Evolutionary conservation across 2,888 invertebrate species (phyloP), one percentile per base, ranked within the genome.

Genomic region (Cartodere bifasciata): DNA sequence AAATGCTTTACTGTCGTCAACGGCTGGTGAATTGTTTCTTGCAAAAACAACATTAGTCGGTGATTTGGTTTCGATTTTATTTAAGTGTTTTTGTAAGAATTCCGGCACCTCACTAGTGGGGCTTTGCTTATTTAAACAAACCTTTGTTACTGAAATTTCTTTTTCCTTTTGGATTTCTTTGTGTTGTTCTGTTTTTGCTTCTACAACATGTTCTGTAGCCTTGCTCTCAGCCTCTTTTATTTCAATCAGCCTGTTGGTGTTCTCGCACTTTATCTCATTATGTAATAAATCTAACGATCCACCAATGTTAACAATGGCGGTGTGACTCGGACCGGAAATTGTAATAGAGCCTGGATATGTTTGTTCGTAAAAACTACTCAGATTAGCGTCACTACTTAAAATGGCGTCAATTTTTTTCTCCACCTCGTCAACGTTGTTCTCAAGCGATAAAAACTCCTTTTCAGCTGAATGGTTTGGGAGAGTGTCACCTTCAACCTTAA

Each of bases 51-150:
- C 65, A 47, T 77, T 73, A 16, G 69, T 70, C 6, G 66, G 50
- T 0, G 73, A 68, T 43, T 70, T 69, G 6, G 65, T 60, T 45
- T 80, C 79, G 4, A 80, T 75, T 50, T 73, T 73, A 49, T 79
- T 76, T 25, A 80, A 48, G 52, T 80, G 78, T 33, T 77, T 73
- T 47, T 75, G 73, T 38, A 79, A 58, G 50, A 79, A 78, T 52
- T 81, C 78, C 1, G 79, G 76, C 9, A 76, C 62, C 13, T 42
- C 62, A 61, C 26, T 53, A 56, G 36, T 54, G 41, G 43, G 60
- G 64, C 21, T 65, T 45, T 49, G 11, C 42, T 42, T 23, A 58
- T 41, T 65, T 26, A 70, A 60, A 45, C 69, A 67, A 28, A 70
- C 70, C 10, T 70, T 70, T 6, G 70, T 70, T 28, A 70, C 60